A percentile compares a stretch with the other conserved stretches of the same genome.
Conservation (phyloP, 2,113 vertebrate genomes). For the Mustela lutreola region DNA sequence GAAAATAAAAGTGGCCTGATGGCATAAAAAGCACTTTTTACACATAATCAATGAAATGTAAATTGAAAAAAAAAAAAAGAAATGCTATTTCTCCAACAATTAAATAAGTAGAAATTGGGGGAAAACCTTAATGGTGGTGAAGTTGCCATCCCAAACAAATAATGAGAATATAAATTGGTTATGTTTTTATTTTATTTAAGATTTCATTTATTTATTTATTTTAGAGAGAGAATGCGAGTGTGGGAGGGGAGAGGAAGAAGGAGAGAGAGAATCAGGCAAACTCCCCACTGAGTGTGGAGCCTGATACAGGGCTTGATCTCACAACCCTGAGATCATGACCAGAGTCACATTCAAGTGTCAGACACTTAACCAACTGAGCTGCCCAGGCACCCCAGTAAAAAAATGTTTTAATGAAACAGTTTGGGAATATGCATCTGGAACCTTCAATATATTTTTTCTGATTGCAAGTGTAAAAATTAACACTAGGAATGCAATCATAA, state of each 20-base stretch:
- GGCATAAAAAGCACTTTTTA: not conserved
- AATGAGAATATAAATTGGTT: not conserved
- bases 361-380: not conserved
- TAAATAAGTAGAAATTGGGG: not conserved
- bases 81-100: not conserved
- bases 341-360: not conserved
- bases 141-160: not conserved
- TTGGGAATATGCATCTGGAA: not conserved
- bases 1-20: not conserved
- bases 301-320: not conserved
- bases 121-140: not conserved
- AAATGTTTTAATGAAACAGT: not conserved
- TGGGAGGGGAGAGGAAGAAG: rapidly evolving
- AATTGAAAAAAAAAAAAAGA: not conserved
- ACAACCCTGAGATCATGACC: not conserved
- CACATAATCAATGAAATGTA: not conserved
- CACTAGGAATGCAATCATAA: not conserved
- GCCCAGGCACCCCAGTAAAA: not conserved
- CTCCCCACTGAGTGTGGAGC: not conserved
- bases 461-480: not conserved
- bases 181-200: not conserved
- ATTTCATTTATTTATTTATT: not conserved
- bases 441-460: not conserved
- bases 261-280: not conserved
- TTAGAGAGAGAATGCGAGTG: not conserved